Base-by-base conservation (phyloP, 2,888 invertebrate genomes). In the Sinopyrophorus schimmeli region DNA sequence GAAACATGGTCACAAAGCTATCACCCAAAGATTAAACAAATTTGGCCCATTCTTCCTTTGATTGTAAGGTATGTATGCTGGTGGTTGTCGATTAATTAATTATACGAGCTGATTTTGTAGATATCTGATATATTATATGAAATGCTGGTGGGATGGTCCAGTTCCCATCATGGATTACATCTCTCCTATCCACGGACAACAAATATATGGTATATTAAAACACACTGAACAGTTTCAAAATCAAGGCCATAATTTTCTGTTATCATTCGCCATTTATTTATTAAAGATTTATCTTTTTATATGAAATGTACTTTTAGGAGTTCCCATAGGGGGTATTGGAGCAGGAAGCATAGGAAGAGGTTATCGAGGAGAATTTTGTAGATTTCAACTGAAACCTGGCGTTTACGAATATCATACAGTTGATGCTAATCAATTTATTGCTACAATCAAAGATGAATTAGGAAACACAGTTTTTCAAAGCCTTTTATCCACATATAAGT, bases 351-450 rank as follows among this genome's bases (percentile, higher is more conserved):
- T 97, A 62, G 95, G 95, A 2, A 80, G 95, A 40, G 95, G 95
- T 3, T 96, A 83, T 73, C 84, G 85, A 64, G 96, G 96, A 10
- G 93, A 94, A 74, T 96, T 96, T 74, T 93, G 94, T 71, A 82
- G 95, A 43, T 96, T 85, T 71, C 91, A 92, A 71, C 77, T 97
- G 67, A 82, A 83, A 53, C 96, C 96, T 1, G 95, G 95, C 34
- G 78, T 90, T 49, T 94, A 93, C 73, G 88, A 92, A 65, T 90
- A 92, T 72, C 80, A 87, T 60, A 85, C 85, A 3, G 82, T 92
- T 7, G 82, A 84, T 53, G 91, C 90, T 39, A 86, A 93, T 75
- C 91, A 95, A 75, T 96, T 96, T 73, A 92, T 95, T 66, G 81
- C 94, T 4, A 92, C 89, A 44, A 87, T 96, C 54, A 81, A 81